These are phyloP conservation scores for Strix uralensis DNA, from an alignment of 2,113 vertebrate species.

Conservation along the genomic window DNA sequence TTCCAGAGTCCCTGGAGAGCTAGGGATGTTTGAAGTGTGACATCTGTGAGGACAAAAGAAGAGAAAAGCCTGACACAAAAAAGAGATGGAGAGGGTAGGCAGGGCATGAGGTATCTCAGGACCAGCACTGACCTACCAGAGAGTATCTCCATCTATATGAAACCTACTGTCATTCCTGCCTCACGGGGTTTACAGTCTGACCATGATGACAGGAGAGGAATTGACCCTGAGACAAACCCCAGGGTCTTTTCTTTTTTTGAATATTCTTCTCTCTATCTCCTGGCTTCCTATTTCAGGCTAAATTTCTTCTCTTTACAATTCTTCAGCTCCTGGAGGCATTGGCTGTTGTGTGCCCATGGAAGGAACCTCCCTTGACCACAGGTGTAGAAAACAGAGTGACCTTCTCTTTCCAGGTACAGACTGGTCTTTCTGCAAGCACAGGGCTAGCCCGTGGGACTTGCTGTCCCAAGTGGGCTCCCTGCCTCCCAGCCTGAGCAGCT, in stretches of 20 bases:
- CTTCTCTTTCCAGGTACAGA: neutral
- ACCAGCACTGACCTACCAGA: neutral
- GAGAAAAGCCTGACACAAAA: neutral
- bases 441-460: neutral
- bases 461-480: neutral
- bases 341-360: neutral
- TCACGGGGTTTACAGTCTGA: neutral
- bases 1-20: neutral
- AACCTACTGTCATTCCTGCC: neutral
- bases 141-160: neutral
- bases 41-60: neutral
- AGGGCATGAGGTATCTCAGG: neutral
- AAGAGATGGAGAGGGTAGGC: neutral
- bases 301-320: neutral
- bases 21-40: neutral
- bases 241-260: neutral
- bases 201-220: neutral
- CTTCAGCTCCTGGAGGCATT: neutral
- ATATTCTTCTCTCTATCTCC: neutral
- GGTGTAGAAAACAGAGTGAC: neutral
- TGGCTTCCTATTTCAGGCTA: neutral
- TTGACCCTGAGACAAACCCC: neutral
- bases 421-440: neutral
- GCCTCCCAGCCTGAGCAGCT: neutral
- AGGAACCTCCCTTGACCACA: neutral